Conservation (phyloP, 2,888 invertebrate species). For the Rhopalosiphum nymphaeae region DNA sequence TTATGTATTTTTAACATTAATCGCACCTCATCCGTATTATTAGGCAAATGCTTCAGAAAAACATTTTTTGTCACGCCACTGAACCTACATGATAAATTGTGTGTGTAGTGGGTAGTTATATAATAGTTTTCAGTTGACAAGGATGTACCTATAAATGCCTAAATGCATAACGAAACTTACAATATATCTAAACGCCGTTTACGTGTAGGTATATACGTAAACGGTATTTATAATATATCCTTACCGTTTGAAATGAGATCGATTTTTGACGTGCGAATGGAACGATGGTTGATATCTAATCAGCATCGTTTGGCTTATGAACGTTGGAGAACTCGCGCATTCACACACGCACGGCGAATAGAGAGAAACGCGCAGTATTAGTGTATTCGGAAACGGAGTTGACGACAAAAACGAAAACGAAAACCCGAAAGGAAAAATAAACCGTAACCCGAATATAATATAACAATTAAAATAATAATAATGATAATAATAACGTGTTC, state of each 20-base stretch:
- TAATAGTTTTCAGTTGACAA: neutral
- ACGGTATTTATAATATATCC: neutral
- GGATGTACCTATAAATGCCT: neutral
- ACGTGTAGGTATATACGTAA: neutral
- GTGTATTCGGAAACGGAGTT: neutral
- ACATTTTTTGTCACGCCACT: too few relatives aligned
- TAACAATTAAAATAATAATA: too few relatives aligned
- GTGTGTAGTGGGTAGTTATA: neutral
- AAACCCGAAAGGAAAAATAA: neutral
- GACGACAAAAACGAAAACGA: neutral
- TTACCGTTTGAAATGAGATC: constrained; percentile 57
- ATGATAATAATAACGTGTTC: neutral
- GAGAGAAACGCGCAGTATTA: too few relatives aligned
- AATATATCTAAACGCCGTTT: neutral
- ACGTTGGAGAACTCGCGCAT: constrained; percentile 47
- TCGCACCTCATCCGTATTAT: too few relatives aligned
- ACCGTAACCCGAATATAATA: neutral
- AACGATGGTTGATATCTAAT: constrained; percentile 58
- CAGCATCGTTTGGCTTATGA: constrained; percentile 58
- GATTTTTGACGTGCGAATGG: constrained; percentile 47
- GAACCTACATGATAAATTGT: too few relatives aligned
- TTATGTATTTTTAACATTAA: too few relatives aligned
- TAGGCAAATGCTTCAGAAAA: too few relatives aligned
- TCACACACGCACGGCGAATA: constrained; percentile 8
- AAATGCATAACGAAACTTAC: neutral